Base-by-base conservation (phyloP, 2,113 vertebrate genomes). In the Nycticebus coucang region DNA sequence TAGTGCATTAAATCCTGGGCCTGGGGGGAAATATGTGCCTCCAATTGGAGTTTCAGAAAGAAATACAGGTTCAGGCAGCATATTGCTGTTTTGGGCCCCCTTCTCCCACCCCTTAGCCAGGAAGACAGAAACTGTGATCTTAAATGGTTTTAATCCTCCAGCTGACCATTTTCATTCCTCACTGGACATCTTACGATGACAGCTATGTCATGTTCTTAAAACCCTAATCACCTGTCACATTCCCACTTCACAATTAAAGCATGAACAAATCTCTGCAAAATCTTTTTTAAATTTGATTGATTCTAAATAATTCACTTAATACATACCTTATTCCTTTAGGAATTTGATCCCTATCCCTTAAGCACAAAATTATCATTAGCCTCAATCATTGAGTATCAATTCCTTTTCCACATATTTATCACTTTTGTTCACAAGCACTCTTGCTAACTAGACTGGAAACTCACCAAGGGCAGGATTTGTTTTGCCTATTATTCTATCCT, bases 1-100 rank as follows among this genome's bases (percentile, higher is more conserved):
- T 87, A 55, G 78, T 30, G 74, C 94, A 81, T 95, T 95, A 89
- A 93, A 55, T 87, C 64, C 64, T 87, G 59, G 57, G 69, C 59
- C 86, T 90, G 37, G 50, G 64, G 85, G 62, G 72, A 93, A 91
- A 71, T 69, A 15, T 77, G 80, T 68, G 72, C 28, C 14, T 82
- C 59, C 66, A 2, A 3, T 71, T 26, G 5, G 50, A 88, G 33
- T 74, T 84, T 90, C 60, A 55, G 59, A 89, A 87, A 57, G 53
- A 88, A 62, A 75, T 55, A 30, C 30, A 68, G 78, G 64, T 19
- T 37, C 66, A 57, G 72, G 59, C 45, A 71, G 18, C 1, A 0
- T 7, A 14, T n/a, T 17, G 19, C 45, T 35, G 30, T 41, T 68
- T 22, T 15, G 50, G 55, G 91, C 7, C 17, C 50, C 60, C 24